phyloP scores from a whole-genome alignment of 2,888 invertebrate species.

The Drosophila nigritarsus region DNA sequence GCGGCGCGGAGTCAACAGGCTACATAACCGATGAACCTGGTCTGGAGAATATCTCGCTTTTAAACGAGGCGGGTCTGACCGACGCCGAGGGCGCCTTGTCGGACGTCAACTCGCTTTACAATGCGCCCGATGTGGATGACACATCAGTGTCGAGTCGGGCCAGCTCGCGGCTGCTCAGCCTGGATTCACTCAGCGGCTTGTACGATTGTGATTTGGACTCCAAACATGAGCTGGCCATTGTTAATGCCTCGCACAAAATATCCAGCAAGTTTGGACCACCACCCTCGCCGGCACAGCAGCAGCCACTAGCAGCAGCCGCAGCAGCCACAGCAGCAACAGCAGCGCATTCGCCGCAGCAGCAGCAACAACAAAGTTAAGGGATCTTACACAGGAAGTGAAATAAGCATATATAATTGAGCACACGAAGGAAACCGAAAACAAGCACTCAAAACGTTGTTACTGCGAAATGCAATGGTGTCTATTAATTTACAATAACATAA shows the following conservation, averaged over 20 bases:
- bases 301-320: slow-evolving; percentile 32
- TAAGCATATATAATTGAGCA: slow-evolving; percentile 22
- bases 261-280: slow-evolving; percentile 85
- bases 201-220: slow-evolving; percentile 88
- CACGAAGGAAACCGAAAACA: slow-evolving; percentile 18
- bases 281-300: slow-evolving; percentile 59
- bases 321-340: slow-evolving; percentile 25
- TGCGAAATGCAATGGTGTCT: slow-evolving; percentile 71
- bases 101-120: slow-evolving; percentile 93
- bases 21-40: slow-evolving; percentile 96
- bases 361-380: slow-evolving; percentile 42
- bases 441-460: slow-evolving; percentile 66
- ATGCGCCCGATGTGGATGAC: slow-evolving; percentile 88
- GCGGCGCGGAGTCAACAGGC: slow-evolving; percentile 90
- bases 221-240: slow-evolving; percentile 85
- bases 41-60: slow-evolving; percentile 92
- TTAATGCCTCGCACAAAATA: slow-evolving; percentile 85
- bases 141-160: slow-evolving; percentile 93
- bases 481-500: slow-evolving; percentile 50
- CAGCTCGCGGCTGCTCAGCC: slow-evolving; percentile 91
- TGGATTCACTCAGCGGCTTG: slow-evolving; percentile 92
- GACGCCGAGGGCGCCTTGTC: slow-evolving; percentile 95
- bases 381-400: slow-evolving; percentile 24
- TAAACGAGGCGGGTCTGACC: slow-evolving; percentile 93
- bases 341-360: slow-evolving; percentile 41